Evolutionary conservation across 2,888 invertebrate genomes (phyloP).

Genomic region (Drosophila mayaguana): DNA sequence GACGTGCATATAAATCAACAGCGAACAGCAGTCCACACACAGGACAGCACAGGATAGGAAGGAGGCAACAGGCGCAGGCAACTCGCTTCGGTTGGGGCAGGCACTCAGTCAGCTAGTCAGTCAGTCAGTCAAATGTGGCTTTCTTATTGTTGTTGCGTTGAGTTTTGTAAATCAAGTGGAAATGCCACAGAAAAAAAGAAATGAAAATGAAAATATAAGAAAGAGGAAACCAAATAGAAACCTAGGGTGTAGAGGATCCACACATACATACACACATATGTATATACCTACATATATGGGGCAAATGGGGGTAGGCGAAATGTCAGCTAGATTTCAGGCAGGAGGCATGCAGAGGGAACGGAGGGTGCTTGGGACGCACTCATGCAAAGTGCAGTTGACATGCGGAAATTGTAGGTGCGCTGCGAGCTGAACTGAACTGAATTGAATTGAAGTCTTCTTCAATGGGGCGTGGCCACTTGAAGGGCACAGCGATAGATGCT

Average conservation of each 20-base stretch:
- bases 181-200: conserved; percentile 51
- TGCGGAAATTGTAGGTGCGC: conserved; percentile 79
- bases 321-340: not conserved
- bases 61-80: not conserved
- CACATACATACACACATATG: not conserved
- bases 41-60: not conserved
- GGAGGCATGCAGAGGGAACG: not conserved
- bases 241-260: not conserved
- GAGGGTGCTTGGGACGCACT: conserved; percentile 57
- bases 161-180: conserved; percentile 81
- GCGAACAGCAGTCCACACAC: conserved; percentile 35
- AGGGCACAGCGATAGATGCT: not conserved
- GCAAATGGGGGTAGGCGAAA: conserved; percentile 7
- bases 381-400: conserved; percentile 81
- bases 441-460: conserved; percentile 58
- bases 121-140: conserved; percentile 75
- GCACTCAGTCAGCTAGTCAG: conserved; percentile 15
- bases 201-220: conserved; percentile 13
- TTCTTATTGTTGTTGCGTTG: conserved; percentile 62
- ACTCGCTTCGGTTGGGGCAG: not conserved
- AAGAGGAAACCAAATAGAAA: conserved; percentile 19
- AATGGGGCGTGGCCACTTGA: conserved; percentile 63
- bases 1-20: conserved; percentile 80
- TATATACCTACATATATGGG: not conserved
- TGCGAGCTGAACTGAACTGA: conserved; percentile 29